A percentile compares a stretch with the other conserved stretches of the same genome.
Evolutionary conservation across 2,888 invertebrate species (phyloP).

Genomic region (Melipona bicolor): DNA sequence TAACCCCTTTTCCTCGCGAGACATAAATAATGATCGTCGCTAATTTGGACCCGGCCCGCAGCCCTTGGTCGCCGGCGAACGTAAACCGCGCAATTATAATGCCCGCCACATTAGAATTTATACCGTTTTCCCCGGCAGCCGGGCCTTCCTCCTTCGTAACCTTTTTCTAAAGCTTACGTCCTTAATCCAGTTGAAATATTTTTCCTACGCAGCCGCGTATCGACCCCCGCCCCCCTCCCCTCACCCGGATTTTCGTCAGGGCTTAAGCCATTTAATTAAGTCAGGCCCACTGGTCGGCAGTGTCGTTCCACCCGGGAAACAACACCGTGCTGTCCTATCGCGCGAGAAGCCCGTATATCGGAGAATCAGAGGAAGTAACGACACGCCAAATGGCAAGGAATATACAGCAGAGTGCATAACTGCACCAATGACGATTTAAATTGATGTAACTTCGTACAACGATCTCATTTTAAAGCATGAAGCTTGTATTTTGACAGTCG

Average conservation of each 20-base stretch:
- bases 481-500: no score
- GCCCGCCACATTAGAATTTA: constrained; percentile 84
- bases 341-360: not conserved
- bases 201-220: constrained; percentile 69
- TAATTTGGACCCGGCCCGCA: constrained; percentile 80
- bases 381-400: not conserved
- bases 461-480: no score
- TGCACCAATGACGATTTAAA: no score
- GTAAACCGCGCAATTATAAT: constrained; percentile 84
- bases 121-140: constrained; percentile 72
- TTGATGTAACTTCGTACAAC: no score
- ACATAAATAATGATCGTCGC: constrained; percentile 84
- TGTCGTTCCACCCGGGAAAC: constrained; percentile 48
- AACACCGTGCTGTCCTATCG: not conserved
- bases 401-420: no score
- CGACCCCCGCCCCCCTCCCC: constrained; percentile 34
- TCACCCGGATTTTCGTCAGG: constrained; percentile 68
- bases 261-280: constrained; percentile 76
- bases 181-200: constrained; percentile 83
- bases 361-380: not conserved
- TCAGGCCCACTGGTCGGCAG: constrained; percentile 56
- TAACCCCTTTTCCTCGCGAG: constrained; percentile 81
- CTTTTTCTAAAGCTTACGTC: constrained; percentile 83
- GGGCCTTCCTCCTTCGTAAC: constrained; percentile 72
- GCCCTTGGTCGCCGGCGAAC: constrained; percentile 75